Base-by-base conservation (phyloP, 2,113 vertebrate genomes). In the Anguilla japonica region DNA sequence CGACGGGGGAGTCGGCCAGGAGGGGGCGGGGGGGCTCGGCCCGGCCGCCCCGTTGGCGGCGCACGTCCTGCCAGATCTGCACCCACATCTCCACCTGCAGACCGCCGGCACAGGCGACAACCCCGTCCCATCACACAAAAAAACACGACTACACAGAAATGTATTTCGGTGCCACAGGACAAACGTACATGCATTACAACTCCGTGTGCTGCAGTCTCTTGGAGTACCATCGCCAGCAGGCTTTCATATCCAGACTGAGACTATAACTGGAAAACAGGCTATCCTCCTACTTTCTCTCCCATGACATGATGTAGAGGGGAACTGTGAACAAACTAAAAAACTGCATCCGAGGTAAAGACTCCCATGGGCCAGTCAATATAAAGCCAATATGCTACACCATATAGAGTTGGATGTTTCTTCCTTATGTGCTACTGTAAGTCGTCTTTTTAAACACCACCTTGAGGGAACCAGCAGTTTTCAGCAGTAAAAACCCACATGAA, bases 1-100 rank as follows among this genome's bases (percentile, higher is more conserved):
- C 87, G 2, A 87, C 92, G 0, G 96, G 96, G 2, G 97, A 95
- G 78, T 97, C 97, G 34, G 96, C 91, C 84, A 98, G 93, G 41
- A 94, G 84, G 29, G 91, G 82, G 53, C 85, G 88, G 0, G 89
- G 87, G 63, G 85, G 90, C 41, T 86, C 81, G 0, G 71, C 22
- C 39, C 63, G 82, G 78, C 83, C 88, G 83, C 81, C 67, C 11
- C 41, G 89, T n/a, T 75, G 84, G 40, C 83, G 87, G 18, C 83
- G 88, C 82, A 87, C 81, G 16, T 94, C 93, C 84, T 71, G 91
- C 91, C 95, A 95, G 85, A 96, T 93, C 40, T 93, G 91, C 89
- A 92, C 80, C 93, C 96, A 94, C 86, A 90, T 92, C 89, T 92
- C 89, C 41, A 95, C 93, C 97, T 98, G 89, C 5, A 81, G 20